phyloP scores from a whole-genome alignment of 2,797 vertebrate species.

The Tragopan temminckii region DNA sequence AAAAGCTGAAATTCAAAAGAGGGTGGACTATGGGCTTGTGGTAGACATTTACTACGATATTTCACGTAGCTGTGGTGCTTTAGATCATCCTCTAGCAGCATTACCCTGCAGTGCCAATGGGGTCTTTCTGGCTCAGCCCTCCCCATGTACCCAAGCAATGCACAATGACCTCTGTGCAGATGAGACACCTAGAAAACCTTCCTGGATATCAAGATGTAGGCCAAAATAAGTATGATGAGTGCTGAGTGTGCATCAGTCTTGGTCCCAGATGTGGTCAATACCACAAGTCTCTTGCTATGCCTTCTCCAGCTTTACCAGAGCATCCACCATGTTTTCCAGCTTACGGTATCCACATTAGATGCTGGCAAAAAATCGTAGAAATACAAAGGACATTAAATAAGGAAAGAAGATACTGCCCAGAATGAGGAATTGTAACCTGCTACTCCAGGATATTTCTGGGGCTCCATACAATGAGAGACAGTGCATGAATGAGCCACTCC shows the following conservation, averaged over 20 bases:
- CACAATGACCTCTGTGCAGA: neutral
- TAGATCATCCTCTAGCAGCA: neutral
- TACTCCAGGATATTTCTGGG: neutral
- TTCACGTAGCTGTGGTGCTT: neutral
- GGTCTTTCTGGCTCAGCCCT: neutral
- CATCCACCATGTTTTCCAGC: conserved; percentile 38
- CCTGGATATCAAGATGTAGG: neutral
- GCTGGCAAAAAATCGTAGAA: conserved; percentile 11
- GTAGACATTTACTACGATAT: neutral
- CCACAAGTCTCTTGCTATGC: neutral
- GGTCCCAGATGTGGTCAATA: neutral
- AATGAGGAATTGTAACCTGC: neutral
- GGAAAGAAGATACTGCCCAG: neutral
- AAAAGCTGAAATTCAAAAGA: neutral
- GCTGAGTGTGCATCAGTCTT: neutral
- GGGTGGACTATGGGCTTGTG: neutral
- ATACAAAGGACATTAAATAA: neutral
- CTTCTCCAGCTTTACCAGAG: neutral
- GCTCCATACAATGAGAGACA: neutral
- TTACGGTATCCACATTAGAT: conserved; percentile 56
- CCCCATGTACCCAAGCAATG: neutral
- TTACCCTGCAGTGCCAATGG: too few relatives aligned
- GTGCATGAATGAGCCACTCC: neutral
- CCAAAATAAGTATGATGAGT: neutral
- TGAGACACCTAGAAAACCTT: neutral